Evolutionary conservation across 2,888 invertebrate genomes (phyloP).

Genomic region (Ochlodes sylvanus): DNA sequence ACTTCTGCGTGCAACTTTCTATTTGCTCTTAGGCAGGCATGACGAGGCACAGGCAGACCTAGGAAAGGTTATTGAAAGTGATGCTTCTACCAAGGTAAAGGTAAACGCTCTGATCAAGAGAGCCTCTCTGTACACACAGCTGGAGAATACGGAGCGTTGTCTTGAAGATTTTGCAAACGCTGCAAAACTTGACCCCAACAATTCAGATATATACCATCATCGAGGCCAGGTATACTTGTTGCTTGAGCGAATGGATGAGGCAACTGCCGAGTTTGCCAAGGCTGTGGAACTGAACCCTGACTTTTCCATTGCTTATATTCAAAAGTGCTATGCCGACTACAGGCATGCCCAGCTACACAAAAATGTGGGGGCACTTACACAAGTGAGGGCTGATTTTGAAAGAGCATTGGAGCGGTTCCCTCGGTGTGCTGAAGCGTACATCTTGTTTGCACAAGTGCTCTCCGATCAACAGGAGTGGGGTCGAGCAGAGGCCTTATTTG

Average conservation of each 20-base stretch:
- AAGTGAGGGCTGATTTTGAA: slow-evolving; percentile 90
- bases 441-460: slow-evolving; percentile 95
- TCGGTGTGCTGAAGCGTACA: slow-evolving; percentile 93
- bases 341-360: slow-evolving; percentile 87
- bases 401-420: slow-evolving; percentile 92
- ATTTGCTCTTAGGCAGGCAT: slow-evolving; percentile 91
- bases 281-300: slow-evolving; percentile 93
- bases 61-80: slow-evolving; percentile 87
- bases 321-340: slow-evolving; percentile 96
- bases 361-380: slow-evolving; percentile 86
- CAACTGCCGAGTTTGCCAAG: slow-evolving; percentile 92
- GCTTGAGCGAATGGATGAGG: slow-evolving; percentile 92
- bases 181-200: slow-evolving; percentile 90
- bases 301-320: slow-evolving; percentile 94
- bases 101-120: slow-evolving; percentile 95
- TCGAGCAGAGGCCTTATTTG: slow-evolving; percentile 92
- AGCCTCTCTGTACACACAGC: slow-evolving; percentile 93
- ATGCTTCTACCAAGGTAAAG: slow-evolving; percentile 87
- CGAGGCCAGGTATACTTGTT: slow-evolving; percentile 95
- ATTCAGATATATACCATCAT: slow-evolving; percentile 96
- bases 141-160: slow-evolving; percentile 89
- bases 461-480: slow-evolving; percentile 93
- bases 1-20: slow-evolving; percentile 93
- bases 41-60: slow-evolving; percentile 90
- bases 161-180: slow-evolving; percentile 92